phyloP scores from a whole-genome alignment of 1,140 invertebrate species.

The Thaumatotibia leucotreta region DNA sequence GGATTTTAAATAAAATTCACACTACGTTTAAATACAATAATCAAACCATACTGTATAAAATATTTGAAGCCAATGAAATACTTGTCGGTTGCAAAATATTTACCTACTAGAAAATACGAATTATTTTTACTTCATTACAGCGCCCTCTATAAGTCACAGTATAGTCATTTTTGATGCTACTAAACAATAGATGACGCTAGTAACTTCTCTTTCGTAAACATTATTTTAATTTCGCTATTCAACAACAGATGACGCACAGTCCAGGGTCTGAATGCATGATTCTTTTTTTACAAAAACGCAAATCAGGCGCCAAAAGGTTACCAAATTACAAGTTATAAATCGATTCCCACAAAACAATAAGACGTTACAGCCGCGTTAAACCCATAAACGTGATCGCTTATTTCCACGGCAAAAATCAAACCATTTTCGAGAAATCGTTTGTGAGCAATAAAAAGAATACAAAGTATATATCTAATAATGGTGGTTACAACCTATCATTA shows the following conservation, averaged over 20 bases:
- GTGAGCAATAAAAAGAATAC: conserved; percentile 3
- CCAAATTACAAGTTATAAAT: conserved; percentile 7
- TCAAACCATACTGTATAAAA: no score
- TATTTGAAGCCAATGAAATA: no score
- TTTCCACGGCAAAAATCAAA: conserved; percentile 7
- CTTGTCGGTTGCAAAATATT: no score
- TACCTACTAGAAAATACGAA: no score
- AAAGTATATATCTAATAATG: conserved; percentile 14
- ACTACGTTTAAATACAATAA: no score
- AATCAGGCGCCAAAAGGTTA: background rate
- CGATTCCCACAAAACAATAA: conserved; percentile 4
- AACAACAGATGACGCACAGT: conserved; percentile 22
- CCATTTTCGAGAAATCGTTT: conserved; percentile 20
- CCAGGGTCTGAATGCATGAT: background rate
- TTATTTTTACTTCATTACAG: background rate
- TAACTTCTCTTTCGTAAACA: background rate
- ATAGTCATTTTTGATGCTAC: background rate
- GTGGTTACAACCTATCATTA: conserved; percentile 43
- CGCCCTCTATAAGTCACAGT: background rate
- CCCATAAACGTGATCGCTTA: conserved; percentile 8
- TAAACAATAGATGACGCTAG: background rate
- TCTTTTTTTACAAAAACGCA: background rate
- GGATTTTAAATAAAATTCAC: background rate
- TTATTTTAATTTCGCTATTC: conserved; percentile 15
- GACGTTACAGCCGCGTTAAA: background rate